Conservation (phyloP, 2,797 vertebrate species). For the Mormyrus proboscirostris region DNA sequence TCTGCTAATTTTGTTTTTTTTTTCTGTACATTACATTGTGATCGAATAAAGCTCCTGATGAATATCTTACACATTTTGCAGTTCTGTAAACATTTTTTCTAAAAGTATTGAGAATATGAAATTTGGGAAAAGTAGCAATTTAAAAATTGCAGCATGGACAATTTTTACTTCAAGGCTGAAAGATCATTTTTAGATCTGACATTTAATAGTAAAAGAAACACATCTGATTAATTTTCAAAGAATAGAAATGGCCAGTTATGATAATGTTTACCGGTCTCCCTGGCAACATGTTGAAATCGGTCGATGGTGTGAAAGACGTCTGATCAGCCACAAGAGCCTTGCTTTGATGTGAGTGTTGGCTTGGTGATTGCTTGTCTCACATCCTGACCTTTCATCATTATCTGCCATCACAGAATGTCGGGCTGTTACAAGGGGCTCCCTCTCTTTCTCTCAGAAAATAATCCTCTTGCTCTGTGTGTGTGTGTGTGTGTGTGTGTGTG, state of each 20-base stretch:
- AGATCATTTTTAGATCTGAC: not conserved
- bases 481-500: not conserved
- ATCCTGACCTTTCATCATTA: slow-evolving; percentile 24
- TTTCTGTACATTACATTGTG: not conserved
- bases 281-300: not conserved
- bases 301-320: slow-evolving; percentile 10
- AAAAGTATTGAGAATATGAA: not conserved
- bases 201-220: not conserved
- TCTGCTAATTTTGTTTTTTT: not conserved
- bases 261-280: slow-evolving; percentile 14
- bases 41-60: not conserved
- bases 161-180: not conserved
- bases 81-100: not conserved
- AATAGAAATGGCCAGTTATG: not conserved
- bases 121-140: not conserved
- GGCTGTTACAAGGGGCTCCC: slow-evolving; percentile 1
- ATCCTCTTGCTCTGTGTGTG: not conserved
- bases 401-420: not conserved
- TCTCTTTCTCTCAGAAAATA: not conserved
- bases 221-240: slow-evolving; percentile 14
- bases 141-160: not conserved
- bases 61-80: not conserved
- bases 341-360: slow-evolving; percentile 31
- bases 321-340: slow-evolving; percentile 35
- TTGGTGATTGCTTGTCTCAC: slow-evolving; percentile 28